Conservation (phyloP, 2,113 vertebrate species). For the Gnathochromis pfefferi region DNA sequence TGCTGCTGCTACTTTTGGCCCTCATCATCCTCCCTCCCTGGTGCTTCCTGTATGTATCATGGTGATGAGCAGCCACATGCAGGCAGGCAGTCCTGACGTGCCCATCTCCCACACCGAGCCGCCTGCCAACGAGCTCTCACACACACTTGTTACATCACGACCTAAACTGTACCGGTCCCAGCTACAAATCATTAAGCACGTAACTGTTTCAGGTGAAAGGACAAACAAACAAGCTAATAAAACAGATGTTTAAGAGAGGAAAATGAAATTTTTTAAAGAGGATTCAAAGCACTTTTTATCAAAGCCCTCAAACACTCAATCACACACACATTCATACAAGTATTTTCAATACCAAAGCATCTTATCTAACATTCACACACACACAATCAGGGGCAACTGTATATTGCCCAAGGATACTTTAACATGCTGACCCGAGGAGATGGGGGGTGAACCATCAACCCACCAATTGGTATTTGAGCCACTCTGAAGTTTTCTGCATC, state of each 20-base stretch:
- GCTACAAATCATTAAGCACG: conserved; percentile 27
- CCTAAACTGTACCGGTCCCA: neutral
- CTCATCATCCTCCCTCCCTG: neutral
- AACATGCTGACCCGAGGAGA: neutral
- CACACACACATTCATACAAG: neutral
- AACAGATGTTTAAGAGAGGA: neutral
- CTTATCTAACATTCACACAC: neutral
- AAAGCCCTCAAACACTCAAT: neutral
- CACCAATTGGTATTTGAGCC: neutral
- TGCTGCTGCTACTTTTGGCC: conserved; percentile 11
- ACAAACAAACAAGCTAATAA: neutral
- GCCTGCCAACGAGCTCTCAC: conserved; percentile 35
- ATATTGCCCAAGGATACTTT: neutral
- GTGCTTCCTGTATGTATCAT: conserved; percentile 36
- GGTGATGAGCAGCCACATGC: conserved; percentile 31
- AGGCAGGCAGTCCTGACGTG: conserved; percentile 6
- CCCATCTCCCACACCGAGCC: conserved; percentile 5
- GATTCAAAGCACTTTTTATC: neutral
- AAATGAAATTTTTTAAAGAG: neutral
- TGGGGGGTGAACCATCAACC: neutral
- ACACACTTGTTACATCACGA: conserved; percentile 23
- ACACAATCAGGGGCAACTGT: neutral
- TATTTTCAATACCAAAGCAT: neutral
- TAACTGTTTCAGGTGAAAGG: neutral
- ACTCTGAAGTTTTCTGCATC: neutral